Percentiles rank a stretch among this genome's conserved stretches.
phyloP scores from a whole-genome alignment of 2,888 invertebrate species.

The Ophonus ardosiacus region DNA sequence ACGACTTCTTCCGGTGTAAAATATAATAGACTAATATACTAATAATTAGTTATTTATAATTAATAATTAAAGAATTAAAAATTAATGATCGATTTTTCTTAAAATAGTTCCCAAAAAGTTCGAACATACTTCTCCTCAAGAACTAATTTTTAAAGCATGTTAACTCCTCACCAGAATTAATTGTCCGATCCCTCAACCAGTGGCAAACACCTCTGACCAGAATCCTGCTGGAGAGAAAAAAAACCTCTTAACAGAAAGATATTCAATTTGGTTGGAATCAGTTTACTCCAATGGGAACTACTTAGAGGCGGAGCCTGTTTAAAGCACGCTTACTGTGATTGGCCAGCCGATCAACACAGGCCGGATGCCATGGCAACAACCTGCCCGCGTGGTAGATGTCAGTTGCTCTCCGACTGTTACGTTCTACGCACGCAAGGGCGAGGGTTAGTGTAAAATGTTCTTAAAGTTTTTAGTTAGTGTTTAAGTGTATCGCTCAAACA shows the following conservation, averaged over 20 bases:
- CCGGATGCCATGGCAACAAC: constrained; percentile 75
- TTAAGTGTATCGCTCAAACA: constrained; percentile 62
- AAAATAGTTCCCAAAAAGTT: neutral
- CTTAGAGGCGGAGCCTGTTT: constrained; percentile 71
- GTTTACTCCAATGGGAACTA: constrained; percentile 76
- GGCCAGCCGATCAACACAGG: constrained; percentile 71
- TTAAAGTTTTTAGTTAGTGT: neutral
- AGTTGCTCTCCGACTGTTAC: constrained; percentile 72
- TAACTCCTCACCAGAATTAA: neutral
- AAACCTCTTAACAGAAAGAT: constrained; percentile 75
- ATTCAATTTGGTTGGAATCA: constrained; percentile 76
- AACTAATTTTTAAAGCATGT: neutral
- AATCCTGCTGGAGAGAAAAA: constrained; percentile 67
- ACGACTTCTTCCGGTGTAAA: no score
- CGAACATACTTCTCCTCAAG: neutral
- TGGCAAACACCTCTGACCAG: constrained; percentile 55
- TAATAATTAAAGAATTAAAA: no score
- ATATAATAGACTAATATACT: no score
- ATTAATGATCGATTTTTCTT: no score
- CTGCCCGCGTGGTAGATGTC: constrained; percentile 72
- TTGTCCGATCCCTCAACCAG: constrained; percentile 9
- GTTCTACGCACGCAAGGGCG: neutral
- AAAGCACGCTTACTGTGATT: constrained; percentile 66
- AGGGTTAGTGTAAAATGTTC: neutral
- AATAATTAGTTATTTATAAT: no score